Evolutionary conservation across 2,888 invertebrate genomes (phyloP).

Genomic region (Microctonus brassicae): DNA sequence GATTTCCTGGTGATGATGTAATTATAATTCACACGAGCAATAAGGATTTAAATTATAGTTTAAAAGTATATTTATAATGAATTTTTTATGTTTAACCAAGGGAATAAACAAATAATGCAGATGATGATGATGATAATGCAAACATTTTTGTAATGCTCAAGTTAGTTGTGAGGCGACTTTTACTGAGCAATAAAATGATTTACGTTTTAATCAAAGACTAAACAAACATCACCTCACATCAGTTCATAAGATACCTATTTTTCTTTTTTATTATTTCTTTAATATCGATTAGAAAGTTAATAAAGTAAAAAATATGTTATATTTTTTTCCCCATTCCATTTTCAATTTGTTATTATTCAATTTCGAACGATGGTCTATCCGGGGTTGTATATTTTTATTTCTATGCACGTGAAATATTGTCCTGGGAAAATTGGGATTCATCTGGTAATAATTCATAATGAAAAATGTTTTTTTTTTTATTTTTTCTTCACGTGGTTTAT

Average conservation of each 20-base stretch:
- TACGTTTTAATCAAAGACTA: slow-evolving; percentile 52
- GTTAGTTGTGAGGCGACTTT: slow-evolving; percentile 18
- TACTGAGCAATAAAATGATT: slow-evolving; percentile 36
- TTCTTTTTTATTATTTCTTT: slow-evolving; percentile 3
- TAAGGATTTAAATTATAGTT: background rate
- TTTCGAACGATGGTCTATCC: background rate
- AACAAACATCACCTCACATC: slow-evolving; percentile 51
- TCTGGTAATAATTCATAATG: background rate
- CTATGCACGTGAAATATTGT: background rate
- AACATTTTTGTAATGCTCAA: background rate
- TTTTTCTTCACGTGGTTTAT: background rate
- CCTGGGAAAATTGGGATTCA: background rate
- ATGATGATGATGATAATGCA: background rate
- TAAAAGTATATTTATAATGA: too few relatives aligned
- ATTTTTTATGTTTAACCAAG: too few relatives aligned
- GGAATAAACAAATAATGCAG: background rate
- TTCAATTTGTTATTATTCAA: background rate
- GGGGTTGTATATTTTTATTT: background rate
- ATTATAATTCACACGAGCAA: background rate
- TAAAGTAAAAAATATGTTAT: slow-evolving; percentile 15
- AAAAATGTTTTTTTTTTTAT: background rate
- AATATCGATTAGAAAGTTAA: background rate
- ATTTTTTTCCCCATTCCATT: background rate
- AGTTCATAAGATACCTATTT: slow-evolving; percentile 39
- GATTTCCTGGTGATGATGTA: background rate